Conservation (phyloP, 2,888 invertebrate species). For the Sinhomidia bicolor region DNA sequence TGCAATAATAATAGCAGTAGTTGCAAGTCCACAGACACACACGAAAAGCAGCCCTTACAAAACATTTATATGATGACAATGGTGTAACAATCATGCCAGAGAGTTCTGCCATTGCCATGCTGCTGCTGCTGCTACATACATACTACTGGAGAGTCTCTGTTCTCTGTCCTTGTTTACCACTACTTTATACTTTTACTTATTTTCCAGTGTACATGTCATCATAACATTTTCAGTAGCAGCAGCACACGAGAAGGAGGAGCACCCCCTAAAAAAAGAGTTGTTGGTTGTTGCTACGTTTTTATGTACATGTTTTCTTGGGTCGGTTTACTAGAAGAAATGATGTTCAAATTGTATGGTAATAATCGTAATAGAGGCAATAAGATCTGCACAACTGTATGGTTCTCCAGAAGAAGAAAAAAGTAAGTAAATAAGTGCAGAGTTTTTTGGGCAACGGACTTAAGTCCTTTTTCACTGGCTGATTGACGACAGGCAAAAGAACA, state of each 20-base stretch:
- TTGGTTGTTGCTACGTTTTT: neutral
- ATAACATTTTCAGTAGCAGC: neutral
- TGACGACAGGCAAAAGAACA: slow-evolving; percentile 68
- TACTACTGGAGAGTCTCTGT: slow-evolving; percentile 22
- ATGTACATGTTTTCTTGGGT: neutral
- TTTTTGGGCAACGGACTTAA: neutral
- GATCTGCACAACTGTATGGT: too few relatives aligned
- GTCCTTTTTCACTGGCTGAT: slow-evolving; percentile 51
- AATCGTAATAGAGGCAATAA: neutral
- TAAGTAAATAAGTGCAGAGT: slow-evolving; percentile 1
- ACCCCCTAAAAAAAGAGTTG: too few relatives aligned
- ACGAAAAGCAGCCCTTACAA: slow-evolving; percentile 1
- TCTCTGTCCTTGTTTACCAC: slow-evolving; percentile 43
- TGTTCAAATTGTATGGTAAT: slow-evolving; percentile 13
- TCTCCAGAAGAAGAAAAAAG: too few relatives aligned
- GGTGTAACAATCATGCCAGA: slow-evolving; percentile 9
- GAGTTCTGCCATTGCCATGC: neutral
- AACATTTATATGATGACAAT: slow-evolving; percentile 17
- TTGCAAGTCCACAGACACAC: neutral
- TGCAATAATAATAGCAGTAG: neutral
- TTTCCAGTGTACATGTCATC: slow-evolving; percentile 23
- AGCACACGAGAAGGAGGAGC: neutral
- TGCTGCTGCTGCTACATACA: neutral
- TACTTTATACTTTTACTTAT: slow-evolving; percentile 15
- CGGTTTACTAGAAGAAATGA: neutral